These are phyloP conservation scores for Cephus rjabovi DNA, from an alignment of 2,888 invertebrate species.

Conservation along the genomic window DNA sequence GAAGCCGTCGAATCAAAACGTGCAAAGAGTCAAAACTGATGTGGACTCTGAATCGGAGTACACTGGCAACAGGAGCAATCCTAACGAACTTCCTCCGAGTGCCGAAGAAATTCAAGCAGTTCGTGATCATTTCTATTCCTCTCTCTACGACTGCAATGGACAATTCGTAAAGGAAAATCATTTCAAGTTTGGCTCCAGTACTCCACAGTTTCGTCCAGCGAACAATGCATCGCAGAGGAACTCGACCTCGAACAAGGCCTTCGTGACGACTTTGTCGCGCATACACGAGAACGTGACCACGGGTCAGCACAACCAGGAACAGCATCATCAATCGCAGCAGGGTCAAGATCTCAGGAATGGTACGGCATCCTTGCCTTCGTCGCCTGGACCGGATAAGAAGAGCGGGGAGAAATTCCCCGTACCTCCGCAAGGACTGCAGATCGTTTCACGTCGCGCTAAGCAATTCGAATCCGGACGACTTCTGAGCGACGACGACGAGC, in stretches of 20 bases:
- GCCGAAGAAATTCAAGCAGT: slow-evolving; percentile 26
- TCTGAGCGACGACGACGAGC: slow-evolving; percentile 69
- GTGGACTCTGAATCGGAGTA: slow-evolving; percentile 61
- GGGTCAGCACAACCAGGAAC: slow-evolving; percentile 33
- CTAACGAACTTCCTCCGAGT: slow-evolving; percentile 5
- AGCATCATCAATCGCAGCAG: slow-evolving; percentile 29
- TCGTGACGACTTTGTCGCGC: slow-evolving; percentile 73
- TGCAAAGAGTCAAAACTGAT: slow-evolving; percentile 67
- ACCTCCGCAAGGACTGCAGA: slow-evolving; percentile 70
- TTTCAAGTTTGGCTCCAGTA: slow-evolving; percentile 31
- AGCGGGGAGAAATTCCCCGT: slow-evolving; percentile 52
- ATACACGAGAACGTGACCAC: slow-evolving; percentile 73
- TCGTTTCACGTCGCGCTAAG: slow-evolving; percentile 79
- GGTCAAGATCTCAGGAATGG: slow-evolving; percentile 68
- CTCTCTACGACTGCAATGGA: slow-evolving; percentile 38
- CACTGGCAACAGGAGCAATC: slow-evolving; percentile 13
- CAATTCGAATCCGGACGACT: slow-evolving; percentile 79
- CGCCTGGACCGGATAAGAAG: slow-evolving; percentile 62
- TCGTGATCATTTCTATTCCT: slow-evolving; percentile 42
- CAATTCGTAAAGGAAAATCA: slow-evolving; percentile 42
- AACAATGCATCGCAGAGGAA: slow-evolving; percentile 20
- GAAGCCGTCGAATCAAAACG: slow-evolving; percentile 67
- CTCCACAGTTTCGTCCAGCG: slow-evolving; percentile 24
- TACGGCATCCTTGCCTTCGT: slow-evolving; percentile 61
- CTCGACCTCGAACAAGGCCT: slow-evolving; percentile 58